These are phyloP conservation scores for Cerastis leucographa DNA, from an alignment of 2,888 invertebrate species.

Conservation along the genomic window DNA sequence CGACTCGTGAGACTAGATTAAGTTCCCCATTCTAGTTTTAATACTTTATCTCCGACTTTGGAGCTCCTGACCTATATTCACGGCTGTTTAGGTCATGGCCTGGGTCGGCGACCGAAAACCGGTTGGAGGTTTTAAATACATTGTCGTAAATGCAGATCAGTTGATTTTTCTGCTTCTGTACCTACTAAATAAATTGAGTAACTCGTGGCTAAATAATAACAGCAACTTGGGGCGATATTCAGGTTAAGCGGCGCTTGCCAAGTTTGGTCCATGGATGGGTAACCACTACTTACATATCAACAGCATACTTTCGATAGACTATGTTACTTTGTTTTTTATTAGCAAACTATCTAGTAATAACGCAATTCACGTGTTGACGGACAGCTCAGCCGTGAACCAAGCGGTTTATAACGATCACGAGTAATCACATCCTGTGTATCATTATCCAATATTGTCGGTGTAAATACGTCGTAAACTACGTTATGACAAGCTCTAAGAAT, in stretches of 20 bases:
- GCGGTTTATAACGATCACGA: constrained; percentile 21
- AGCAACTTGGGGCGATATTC: background rate
- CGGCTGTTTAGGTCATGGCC: constrained; percentile 15
- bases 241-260: background rate
- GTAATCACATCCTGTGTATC: constrained; percentile 34
- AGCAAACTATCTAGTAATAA: background rate
- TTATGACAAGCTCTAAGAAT: background rate
- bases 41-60: background rate
- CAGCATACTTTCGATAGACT: background rate
- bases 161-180: background rate
- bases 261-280: too few species aligned
- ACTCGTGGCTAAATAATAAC: background rate
- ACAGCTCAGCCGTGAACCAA: constrained; percentile 29
- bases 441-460: background rate
- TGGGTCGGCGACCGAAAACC: background rate
- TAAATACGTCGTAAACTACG: background rate
- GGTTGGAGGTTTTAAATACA: background rate
- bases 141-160: background rate
- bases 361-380: constrained; percentile 35
- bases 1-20: background rate
- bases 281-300: background rate
- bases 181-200: background rate
- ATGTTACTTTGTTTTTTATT: background rate
- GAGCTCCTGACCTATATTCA: constrained; percentile 27
- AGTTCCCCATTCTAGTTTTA: background rate